Percentiles rank a stretch among this genome's conserved stretches.
phyloP scores from a whole-genome alignment of 2,888 invertebrate genomes.

The Eurois occulta region DNA sequence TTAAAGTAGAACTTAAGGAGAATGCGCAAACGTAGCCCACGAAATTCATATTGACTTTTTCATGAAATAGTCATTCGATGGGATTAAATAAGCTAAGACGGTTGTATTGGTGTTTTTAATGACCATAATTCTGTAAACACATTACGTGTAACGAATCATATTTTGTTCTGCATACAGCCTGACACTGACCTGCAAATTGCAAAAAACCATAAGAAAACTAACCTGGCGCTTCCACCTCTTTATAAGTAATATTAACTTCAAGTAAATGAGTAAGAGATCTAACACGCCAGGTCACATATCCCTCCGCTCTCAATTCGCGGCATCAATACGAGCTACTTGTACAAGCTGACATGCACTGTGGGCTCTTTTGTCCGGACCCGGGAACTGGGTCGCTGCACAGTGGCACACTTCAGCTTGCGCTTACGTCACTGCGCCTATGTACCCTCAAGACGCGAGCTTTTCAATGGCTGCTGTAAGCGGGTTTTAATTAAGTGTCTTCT shows the following conservation, averaged over 20 bases:
- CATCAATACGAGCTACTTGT: conserved; percentile 64
- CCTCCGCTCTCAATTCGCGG: conserved; percentile 57
- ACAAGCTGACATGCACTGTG: conserved; percentile 63
- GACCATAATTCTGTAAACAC: too few relatives aligned
- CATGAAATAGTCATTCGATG: too few relatives aligned
- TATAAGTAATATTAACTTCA: not conserved
- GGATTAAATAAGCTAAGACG: too few relatives aligned
- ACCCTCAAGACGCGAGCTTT: conserved; percentile 41
- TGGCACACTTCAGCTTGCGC: conserved; percentile 69
- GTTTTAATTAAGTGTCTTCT: conserved; percentile 53
- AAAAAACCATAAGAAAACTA: too few relatives aligned
- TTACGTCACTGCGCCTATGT: conserved; percentile 52
- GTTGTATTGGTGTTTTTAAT: too few relatives aligned
- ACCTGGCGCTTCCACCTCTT: not conserved
- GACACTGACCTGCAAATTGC: too few relatives aligned
- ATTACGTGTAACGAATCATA: too few relatives aligned
- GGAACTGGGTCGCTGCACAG: conserved; percentile 76
- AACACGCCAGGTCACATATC: conserved; percentile 45
- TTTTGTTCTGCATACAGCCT: too few relatives aligned
- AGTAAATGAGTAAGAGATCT: not conserved
- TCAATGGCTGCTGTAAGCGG: conserved; percentile 51
- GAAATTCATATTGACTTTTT: too few relatives aligned
- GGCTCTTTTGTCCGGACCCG: conserved; percentile 71
- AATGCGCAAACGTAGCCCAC: too few relatives aligned
- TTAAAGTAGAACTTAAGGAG: too few relatives aligned